Evolutionary conservation across 2,113 vertebrate genomes (phyloP).

Genomic region (Sminthopsis crassicaudata): DNA sequence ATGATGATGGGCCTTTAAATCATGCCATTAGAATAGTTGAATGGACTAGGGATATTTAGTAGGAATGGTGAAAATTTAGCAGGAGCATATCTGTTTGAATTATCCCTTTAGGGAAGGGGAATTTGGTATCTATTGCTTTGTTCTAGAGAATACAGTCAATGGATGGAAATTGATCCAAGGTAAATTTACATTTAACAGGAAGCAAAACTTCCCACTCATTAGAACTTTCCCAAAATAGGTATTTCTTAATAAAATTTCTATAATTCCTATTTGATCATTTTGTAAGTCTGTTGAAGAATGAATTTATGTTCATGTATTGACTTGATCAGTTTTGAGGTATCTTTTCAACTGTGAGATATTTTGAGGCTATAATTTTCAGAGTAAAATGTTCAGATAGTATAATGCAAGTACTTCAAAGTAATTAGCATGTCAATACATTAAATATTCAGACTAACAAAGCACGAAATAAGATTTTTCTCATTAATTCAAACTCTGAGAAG

Average conservation of each 20-base stretch:
- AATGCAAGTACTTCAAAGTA: slow-evolving; percentile 48
- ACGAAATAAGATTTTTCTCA: slow-evolving; percentile 34
- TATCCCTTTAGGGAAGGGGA: background rate
- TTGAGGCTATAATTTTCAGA: background rate
- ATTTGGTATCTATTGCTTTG: background rate
- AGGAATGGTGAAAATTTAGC: background rate
- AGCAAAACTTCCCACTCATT: background rate
- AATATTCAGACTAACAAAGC: slow-evolving; percentile 45
- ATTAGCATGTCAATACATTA: slow-evolving; percentile 46
- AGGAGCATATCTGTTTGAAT: background rate
- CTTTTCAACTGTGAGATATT: background rate
- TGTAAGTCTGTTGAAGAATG: background rate
- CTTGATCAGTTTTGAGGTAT: background rate
- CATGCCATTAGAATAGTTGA: background rate
- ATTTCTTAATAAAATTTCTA: background rate
- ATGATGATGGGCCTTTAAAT: background rate
- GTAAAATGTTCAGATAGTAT: slow-evolving; percentile 19
- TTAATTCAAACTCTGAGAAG: slow-evolving; percentile 40
- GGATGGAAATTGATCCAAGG: background rate
- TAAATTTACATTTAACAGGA: background rate
- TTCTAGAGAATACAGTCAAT: background rate
- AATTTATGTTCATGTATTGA: background rate
- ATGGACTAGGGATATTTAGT: background rate
- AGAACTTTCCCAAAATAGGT: background rate
- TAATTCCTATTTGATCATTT: background rate